A percentile compares a stretch with the other conserved stretches of the same genome.
These are phyloP conservation scores for Drosophila niveifrons DNA, from an alignment of 2,888 invertebrate species.

Conservation along the genomic window DNA sequence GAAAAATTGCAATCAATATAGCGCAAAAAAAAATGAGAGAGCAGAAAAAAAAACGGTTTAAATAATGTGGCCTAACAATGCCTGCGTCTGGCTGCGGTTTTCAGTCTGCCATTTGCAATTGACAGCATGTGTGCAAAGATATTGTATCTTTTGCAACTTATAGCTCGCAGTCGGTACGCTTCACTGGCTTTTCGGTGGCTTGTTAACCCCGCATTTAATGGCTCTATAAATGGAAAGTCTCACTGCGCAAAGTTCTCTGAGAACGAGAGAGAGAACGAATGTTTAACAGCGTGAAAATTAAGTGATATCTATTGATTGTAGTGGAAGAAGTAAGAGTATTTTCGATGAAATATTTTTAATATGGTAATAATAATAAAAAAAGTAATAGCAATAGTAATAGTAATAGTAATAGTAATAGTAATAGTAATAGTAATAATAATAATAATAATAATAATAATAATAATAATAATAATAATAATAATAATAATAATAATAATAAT, in stretches of 20 bases:
- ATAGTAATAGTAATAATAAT: too few species aligned
- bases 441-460: too few species aligned
- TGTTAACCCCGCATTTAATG: slow-evolving; percentile 48
- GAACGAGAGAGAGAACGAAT: neutral
- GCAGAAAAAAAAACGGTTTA: slow-evolving; percentile 40
- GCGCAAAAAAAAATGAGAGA: slow-evolving; percentile 15
- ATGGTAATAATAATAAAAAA: too few species aligned
- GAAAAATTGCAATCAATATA: slow-evolving; percentile 72
- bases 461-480: too few species aligned
- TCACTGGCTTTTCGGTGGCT: slow-evolving; percentile 52
- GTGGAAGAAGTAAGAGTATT: too few species aligned
- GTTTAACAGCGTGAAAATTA: neutral
- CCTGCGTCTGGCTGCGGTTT: slow-evolving; percentile 58
- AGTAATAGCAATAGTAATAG: too few species aligned
- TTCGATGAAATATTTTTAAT: too few species aligned
- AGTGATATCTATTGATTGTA: neutral
- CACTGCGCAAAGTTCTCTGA: neutral
- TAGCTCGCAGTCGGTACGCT: slow-evolving; percentile 46
- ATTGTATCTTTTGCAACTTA: slow-evolving; percentile 57
- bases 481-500: too few species aligned
- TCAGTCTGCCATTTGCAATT: slow-evolving; percentile 34
- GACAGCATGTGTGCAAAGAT: slow-evolving; percentile 52
- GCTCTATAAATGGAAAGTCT: slow-evolving; percentile 40
- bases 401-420: too few species aligned
- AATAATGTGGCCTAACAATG: slow-evolving; percentile 45